Conservation (phyloP, 2,888 invertebrate species). For the Lasioglossum malachurum region DNA sequence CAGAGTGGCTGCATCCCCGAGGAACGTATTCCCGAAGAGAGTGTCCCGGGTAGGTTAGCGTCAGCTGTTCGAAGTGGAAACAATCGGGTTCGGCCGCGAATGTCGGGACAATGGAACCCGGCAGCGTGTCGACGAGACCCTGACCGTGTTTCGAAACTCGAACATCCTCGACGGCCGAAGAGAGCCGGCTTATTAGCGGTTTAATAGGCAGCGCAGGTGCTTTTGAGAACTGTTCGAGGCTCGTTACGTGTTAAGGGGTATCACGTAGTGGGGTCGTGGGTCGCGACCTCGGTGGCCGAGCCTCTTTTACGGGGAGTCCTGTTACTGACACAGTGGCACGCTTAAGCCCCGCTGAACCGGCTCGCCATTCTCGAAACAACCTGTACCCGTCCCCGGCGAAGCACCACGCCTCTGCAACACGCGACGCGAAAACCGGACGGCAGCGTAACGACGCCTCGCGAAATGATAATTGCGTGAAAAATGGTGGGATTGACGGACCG, state of each 20-base stretch:
- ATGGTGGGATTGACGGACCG: background rate
- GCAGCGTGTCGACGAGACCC: background rate
- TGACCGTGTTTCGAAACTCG: conserved; percentile 14
- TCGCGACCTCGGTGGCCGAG: conserved; percentile 68
- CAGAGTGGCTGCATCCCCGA: background rate
- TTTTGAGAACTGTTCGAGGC: conserved; percentile 61
- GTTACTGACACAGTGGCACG: conserved; percentile 83
- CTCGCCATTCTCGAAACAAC: conserved; percentile 67
- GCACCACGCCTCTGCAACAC: conserved; percentile 48
- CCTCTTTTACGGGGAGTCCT: conserved; percentile 79
- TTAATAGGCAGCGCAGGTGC: conserved; percentile 56
- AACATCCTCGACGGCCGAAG: background rate
- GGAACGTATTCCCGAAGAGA: background rate
- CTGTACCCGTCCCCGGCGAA: conserved; percentile 39
- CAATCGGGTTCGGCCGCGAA: background rate
- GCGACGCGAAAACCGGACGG: conserved; percentile 51
- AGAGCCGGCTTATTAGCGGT: conserved; percentile 30
- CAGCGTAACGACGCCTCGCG: conserved; percentile 28
- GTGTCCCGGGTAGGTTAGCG: background rate
- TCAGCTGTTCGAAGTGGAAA: background rate
- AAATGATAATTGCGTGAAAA: conserved; percentile 31
- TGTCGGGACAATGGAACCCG: conserved; percentile 3
- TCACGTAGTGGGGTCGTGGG: conserved; percentile 67
- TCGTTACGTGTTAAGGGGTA: conserved; percentile 67
- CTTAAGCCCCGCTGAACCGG: conserved; percentile 70